These are phyloP conservation scores for Ennomos quercinarius DNA, from an alignment of 2,888 invertebrate species.

Conservation along the genomic window DNA sequence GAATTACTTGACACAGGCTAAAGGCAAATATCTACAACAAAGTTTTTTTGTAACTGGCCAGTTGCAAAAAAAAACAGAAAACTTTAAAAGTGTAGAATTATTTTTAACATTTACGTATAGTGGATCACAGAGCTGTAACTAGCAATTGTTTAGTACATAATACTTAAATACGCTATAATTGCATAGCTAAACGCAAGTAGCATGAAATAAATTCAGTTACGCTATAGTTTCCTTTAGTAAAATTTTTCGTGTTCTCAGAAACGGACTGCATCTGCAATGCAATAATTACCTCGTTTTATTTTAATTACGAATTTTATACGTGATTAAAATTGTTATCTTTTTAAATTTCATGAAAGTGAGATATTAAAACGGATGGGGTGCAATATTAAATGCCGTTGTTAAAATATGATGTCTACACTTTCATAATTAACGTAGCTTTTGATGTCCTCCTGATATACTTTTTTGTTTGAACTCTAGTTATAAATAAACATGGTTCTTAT, in stretches of 20 bases:
- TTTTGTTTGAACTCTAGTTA: too few species aligned
- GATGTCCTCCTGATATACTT: too few species aligned
- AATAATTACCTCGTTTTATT: slow-evolving; percentile 29
- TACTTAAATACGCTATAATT: slow-evolving; percentile 62
- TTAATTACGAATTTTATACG: slow-evolving; percentile 30
- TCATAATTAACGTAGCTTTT: too few species aligned
- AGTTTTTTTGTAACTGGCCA: background rate
- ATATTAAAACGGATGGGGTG: background rate
- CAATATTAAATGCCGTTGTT: background rate
- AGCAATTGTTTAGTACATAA: slow-evolving; percentile 58
- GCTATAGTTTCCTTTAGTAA: slow-evolving; percentile 33
- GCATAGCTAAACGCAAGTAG: slow-evolving; percentile 56
- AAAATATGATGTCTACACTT: too few species aligned
- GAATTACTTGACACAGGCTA: too few species aligned
- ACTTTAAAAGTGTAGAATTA: slow-evolving; percentile 45
- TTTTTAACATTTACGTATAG: slow-evolving; percentile 53
- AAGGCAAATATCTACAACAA: background rate
- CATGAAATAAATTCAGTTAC: slow-evolving; percentile 67
- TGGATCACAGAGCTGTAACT: slow-evolving; percentile 27
- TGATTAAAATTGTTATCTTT: slow-evolving; percentile 19
- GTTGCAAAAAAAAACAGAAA: background rate
- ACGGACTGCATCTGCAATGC: slow-evolving; percentile 13
- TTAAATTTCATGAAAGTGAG: slow-evolving; percentile 1
- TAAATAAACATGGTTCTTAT: too few species aligned
- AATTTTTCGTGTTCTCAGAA: slow-evolving; percentile 40